Conservation (phyloP, 2,113 vertebrate genomes). For the Phocoena phocoena region DNA sequence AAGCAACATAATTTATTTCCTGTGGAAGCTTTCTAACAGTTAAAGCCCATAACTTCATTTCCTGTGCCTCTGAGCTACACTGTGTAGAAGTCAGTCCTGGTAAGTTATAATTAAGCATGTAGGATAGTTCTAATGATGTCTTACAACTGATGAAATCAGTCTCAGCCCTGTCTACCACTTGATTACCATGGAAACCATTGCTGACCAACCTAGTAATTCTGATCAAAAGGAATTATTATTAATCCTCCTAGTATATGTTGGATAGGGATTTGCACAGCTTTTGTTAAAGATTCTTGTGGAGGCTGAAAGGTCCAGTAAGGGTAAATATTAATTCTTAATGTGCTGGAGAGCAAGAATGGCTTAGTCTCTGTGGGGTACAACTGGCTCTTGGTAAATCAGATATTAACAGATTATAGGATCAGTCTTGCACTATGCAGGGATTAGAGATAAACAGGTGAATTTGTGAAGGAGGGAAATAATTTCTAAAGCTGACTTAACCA, state of each 20-base stretch:
- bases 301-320: constrained; percentile 79
- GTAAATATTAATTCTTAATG: constrained; percentile 84
- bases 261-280: constrained; percentile 80
- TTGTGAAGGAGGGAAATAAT: constrained; percentile 68
- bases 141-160: constrained; percentile 84
- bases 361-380: constrained; percentile 74
- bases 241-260: constrained; percentile 82
- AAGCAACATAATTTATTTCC: constrained; percentile 53
- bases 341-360: constrained; percentile 75
- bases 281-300: constrained; percentile 82
- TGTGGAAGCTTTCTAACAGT: constrained; percentile 55
- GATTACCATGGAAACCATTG: constrained; percentile 86
- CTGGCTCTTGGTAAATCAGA: constrained; percentile 79
- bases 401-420: constrained; percentile 80
- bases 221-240: constrained; percentile 87
- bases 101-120: constrained; percentile 85
- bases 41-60: constrained; percentile 74
- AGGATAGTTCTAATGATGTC: constrained; percentile 85
- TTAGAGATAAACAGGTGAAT: constrained; percentile 79
- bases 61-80: constrained; percentile 76
- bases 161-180: constrained; percentile 80
- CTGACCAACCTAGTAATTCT: constrained; percentile 82
- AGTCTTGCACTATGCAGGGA: constrained; percentile 62
- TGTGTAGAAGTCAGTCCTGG: constrained; percentile 68
- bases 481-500: constrained; percentile 77